Evolutionary conservation across 2,797 vertebrate species (phyloP), one percentile per base, ranked within the genome.

Genomic region (Mormyrus proboscirostris): DNA sequence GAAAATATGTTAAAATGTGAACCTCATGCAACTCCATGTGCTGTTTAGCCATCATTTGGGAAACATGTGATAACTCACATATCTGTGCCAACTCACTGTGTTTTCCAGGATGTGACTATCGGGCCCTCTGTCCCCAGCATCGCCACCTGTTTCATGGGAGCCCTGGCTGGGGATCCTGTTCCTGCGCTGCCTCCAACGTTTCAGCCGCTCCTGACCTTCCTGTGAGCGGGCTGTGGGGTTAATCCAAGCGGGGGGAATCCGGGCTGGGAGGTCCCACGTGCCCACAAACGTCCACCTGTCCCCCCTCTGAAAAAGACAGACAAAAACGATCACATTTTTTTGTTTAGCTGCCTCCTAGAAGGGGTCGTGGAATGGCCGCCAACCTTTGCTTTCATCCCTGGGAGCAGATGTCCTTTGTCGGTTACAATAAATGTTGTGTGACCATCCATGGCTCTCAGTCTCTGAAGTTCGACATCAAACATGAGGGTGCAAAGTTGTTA

Each of bases 391-490:
- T 93, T 95, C 62, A 95, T 92, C 0, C 94, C 92, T 25, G 97
- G 96, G 3, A 97, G 93, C 57, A 98, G 94, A 83, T 97, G 97
- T 29, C 97, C 97, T 88, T 92, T 93, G 38, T 97, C 94, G 51
- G 97, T 88, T 9, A 95, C 94, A 44, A 98, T 93, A 49, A 97
- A 95, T 69, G 90, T 92, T 0, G 96, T 97, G 89, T 94, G 94
- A 49, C 97, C 97, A 44, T 93, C 91, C 0, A 91, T 93, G 16
- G 92, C 90, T 2, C 85, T 59, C 0, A 96, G 95, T 53, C 86
- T 94, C 97, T 98, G 89, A 47, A 90, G 50, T 55, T 55, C 29
- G 88, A 88, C 55, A 6, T 82, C 47, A 3, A 3, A 16, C 14
- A 51, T 49, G 7, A 49, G 10, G 8, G n/a, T 47, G 38, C 25